These are phyloP conservation scores for Lepidocolaptes lacrymiger DNA, from an alignment of 2,797 vertebrate species.

Conservation along the genomic window DNA sequence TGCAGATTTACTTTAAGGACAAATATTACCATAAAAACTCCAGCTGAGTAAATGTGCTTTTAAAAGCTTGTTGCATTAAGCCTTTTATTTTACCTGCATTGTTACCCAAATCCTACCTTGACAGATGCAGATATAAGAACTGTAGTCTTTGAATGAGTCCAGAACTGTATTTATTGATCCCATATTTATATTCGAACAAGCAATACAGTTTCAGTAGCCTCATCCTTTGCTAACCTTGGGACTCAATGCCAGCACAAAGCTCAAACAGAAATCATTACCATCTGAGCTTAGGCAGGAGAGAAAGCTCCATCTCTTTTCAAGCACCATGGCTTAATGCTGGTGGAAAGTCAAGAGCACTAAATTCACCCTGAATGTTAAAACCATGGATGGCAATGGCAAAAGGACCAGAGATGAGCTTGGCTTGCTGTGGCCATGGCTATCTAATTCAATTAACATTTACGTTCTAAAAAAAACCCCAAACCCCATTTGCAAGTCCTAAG, in stretches of 20 bases:
- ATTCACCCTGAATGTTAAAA: not conserved
- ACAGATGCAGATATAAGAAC: slow-evolving; percentile 26
- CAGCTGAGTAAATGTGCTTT: slow-evolving; percentile 18
- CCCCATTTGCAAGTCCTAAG: slow-evolving; percentile 70
- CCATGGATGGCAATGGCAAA: not conserved
- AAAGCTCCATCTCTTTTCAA: not conserved
- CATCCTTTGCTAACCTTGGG: not conserved
- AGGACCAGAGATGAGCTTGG: slow-evolving; percentile 8
- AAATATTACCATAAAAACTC: not conserved
- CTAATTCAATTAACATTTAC: slow-evolving; percentile 66
- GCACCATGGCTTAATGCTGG: not conserved
- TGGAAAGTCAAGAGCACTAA: not conserved
- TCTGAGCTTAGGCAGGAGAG: not conserved
- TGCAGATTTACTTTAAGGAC: not conserved
- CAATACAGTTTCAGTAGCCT: not conserved
- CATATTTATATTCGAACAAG: not conserved
- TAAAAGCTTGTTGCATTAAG: slow-evolving; percentile 52
- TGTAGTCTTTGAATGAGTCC: slow-evolving; percentile 48
- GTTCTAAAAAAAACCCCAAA: not conserved
- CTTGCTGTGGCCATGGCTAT: not conserved
- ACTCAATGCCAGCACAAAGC: not conserved
- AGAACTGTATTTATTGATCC: slow-evolving; percentile 37
- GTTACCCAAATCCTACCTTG: slow-evolving; percentile 33
- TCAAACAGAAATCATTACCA: not conserved
- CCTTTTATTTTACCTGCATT: slow-evolving; percentile 57